phyloP scores from a whole-genome alignment of 2,113 vertebrate species.

The Uria lomvia region DNA sequence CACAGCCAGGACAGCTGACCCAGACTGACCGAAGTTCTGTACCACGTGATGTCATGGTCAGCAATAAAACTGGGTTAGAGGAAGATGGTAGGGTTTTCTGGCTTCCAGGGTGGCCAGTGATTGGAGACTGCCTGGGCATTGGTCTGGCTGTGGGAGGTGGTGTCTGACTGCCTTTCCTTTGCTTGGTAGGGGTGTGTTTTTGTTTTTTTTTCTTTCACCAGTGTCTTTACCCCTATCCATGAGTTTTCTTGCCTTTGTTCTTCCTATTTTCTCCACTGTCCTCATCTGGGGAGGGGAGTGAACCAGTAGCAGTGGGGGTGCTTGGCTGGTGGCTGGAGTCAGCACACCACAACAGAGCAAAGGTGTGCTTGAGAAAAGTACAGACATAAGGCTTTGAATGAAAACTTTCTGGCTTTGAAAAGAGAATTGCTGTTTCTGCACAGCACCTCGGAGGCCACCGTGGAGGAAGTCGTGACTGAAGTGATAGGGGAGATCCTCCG shows the following conservation, averaged over 20 bases:
- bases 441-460: conserved; percentile 75
- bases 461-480: conserved; percentile 77
- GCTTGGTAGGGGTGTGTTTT: neutral
- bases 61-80: neutral
- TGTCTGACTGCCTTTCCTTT: neutral
- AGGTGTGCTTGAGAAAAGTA: neutral
- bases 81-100: neutral
- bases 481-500: conserved; percentile 72
- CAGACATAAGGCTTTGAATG: neutral
- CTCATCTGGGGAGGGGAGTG: fast-evolving
- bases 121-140: neutral
- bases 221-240: neutral
- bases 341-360: neutral
- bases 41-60: neutral
- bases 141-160: neutral
- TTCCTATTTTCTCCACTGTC: neutral
- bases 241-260: neutral
- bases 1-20: neutral
- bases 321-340: neutral
- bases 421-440: neutral
- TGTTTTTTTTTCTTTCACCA: neutral
- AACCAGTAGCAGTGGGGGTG: neutral
- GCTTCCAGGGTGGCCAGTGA: neutral
- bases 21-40: neutral
- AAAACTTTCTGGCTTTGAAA: neutral